Percentiles rank a stretch among this genome's conserved stretches.
phyloP scores from a whole-genome alignment of 2,888 invertebrate species.

The Agonopterix subpropinquella region DNA sequence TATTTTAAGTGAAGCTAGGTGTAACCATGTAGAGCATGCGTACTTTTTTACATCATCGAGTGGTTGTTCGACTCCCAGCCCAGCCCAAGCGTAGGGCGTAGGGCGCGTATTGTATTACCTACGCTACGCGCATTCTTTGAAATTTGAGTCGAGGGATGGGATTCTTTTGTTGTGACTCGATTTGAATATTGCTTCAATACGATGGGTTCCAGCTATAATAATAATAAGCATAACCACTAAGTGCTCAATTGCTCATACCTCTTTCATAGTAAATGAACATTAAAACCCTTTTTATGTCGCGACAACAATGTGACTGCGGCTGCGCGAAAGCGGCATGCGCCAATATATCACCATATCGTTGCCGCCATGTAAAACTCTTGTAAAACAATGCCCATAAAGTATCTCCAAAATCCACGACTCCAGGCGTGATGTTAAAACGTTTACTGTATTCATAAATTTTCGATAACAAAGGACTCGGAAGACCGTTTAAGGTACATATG shows the following conservation, averaged over 20 bases:
- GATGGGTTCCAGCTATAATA: constrained; percentile 49
- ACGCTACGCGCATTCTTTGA: constrained; percentile 58
- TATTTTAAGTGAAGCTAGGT: no score
- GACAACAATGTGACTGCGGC: constrained; percentile 19
- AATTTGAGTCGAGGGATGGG: constrained; percentile 57
- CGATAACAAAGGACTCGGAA: constrained; percentile 66
- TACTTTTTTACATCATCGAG: background rate
- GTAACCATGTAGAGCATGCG: no score
- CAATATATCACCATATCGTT: constrained; percentile 33
- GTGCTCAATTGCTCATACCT: constrained; percentile 1
- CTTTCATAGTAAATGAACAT: constrained; percentile 12
- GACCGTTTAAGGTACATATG: constrained; percentile 67
- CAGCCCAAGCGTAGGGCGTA: constrained; percentile 25
- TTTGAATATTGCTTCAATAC: constrained; percentile 68
- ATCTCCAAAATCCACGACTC: constrained; percentile 39
- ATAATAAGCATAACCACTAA: constrained; percentile 19
- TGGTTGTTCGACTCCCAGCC: constrained; percentile 26
- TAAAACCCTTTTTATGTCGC: constrained; percentile 8
- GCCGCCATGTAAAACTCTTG: constrained; percentile 36
- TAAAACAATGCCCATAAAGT: constrained; percentile 57
- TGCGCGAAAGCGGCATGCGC: constrained; percentile 20
- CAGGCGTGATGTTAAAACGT: constrained; percentile 54
- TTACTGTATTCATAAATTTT: constrained; percentile 66
- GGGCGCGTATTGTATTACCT: constrained; percentile 64
- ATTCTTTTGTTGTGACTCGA: constrained; percentile 63